phyloP scores from a whole-genome alignment of 2,888 invertebrate genomes.

The Phoenoteleia sp. region DNA sequence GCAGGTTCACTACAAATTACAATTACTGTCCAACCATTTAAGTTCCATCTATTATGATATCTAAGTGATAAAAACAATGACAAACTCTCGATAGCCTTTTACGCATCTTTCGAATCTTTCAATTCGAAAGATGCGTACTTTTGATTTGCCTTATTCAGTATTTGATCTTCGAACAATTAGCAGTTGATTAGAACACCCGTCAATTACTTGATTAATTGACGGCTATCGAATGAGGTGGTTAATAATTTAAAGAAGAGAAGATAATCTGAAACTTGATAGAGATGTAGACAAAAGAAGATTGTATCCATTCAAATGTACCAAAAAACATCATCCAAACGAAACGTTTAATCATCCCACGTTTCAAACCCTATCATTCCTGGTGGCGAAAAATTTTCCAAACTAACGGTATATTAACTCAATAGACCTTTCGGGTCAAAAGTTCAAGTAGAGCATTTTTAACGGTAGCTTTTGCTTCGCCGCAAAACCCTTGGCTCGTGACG shows the following conservation, averaged over 20 bases:
- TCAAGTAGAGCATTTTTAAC: conserved; percentile 4
- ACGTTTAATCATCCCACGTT: too few relatives aligned
- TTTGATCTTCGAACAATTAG: background rate
- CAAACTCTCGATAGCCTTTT: background rate
- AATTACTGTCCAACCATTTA: background rate
- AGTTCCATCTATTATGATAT: background rate
- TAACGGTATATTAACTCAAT: background rate
- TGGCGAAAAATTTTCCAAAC: too few relatives aligned
- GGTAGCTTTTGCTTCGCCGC: background rate
- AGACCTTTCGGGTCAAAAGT: conserved; percentile 1
- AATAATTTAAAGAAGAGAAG: too few relatives aligned
- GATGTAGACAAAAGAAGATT: too few relatives aligned
- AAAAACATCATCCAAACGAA: too few relatives aligned
- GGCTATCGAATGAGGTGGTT: background rate
- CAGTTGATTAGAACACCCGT: background rate
- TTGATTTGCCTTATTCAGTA: background rate
- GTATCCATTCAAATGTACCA: too few relatives aligned
- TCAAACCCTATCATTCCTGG: too few relatives aligned
- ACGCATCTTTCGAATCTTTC: too few relatives aligned
- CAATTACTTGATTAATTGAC: background rate
- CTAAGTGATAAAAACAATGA: background rate
- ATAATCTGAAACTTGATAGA: too few relatives aligned
- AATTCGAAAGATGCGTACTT: background rate
- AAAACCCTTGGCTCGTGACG: conserved; percentile 21
- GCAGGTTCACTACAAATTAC: background rate